Conservation (phyloP, 2,888 invertebrate species). For the Cancer borealis region DNA sequence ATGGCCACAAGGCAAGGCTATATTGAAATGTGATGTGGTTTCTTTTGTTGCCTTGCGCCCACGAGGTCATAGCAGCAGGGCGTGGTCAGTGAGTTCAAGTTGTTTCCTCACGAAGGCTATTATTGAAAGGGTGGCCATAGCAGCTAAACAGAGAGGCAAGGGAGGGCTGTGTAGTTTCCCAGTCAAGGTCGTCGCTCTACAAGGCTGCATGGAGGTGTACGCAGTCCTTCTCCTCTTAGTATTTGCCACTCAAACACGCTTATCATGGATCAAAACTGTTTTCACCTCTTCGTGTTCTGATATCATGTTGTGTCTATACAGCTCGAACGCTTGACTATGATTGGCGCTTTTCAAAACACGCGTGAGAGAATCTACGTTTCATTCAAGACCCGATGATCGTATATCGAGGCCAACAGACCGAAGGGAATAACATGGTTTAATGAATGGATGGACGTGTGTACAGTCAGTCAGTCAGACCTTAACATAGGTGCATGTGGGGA, state of each 20-base stretch:
- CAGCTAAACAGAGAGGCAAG: neutral
- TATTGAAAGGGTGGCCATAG: slow-evolving; percentile 1
- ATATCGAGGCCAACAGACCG: neutral
- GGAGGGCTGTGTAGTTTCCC: neutral
- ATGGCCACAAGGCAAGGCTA: neutral
- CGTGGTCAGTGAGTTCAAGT: neutral
- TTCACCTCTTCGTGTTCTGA: neutral
- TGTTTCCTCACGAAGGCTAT: neutral
- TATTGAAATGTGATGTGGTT: neutral
- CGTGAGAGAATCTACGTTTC: slow-evolving; percentile 1
- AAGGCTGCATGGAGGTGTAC: neutral
- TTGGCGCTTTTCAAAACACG: neutral
- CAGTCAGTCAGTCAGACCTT: neutral
- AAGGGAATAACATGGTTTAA: neutral
- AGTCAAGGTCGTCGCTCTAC: neutral
- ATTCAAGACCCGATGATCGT: neutral
- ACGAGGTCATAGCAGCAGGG: neutral
- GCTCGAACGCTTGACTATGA: neutral
- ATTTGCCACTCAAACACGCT: neutral
- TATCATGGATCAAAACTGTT: neutral
- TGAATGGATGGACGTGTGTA: neutral
- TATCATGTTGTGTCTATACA: neutral
- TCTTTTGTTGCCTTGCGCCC: neutral
- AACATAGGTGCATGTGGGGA: neutral
- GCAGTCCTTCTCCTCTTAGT: neutral